A percentile compares a stretch with the other conserved stretches of the same genome.
phyloP scores from a whole-genome alignment of 2,113 vertebrate species.

The Plestiodon gilberti region DNA sequence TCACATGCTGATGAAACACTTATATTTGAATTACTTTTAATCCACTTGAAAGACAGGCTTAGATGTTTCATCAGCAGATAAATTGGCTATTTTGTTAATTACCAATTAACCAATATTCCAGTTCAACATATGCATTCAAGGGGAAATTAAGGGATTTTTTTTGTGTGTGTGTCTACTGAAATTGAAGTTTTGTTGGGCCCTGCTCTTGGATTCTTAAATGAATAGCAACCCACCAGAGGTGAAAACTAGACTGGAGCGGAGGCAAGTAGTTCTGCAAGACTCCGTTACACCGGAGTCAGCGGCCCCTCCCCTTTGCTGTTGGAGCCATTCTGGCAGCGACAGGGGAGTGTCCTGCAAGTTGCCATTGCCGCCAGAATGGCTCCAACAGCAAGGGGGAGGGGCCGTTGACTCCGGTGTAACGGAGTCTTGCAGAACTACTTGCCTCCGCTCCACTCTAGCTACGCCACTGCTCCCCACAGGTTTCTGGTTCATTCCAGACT shows the following conservation, averaged over 20 bases:
- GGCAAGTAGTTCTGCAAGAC: no score
- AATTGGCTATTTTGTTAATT: slow-evolving; percentile 82
- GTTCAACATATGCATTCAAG: slow-evolving; percentile 54
- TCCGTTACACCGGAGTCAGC: no score
- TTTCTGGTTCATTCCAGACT: neutral
- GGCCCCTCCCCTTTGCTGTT: no score
- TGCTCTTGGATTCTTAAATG: slow-evolving; percentile 12
- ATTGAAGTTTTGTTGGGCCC: slow-evolving; percentile 24
- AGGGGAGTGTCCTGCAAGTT: no score
- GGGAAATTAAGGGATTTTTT: slow-evolving; percentile 37
- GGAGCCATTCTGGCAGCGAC: no score
- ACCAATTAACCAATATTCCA: slow-evolving; percentile 72
- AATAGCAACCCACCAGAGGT: no score
- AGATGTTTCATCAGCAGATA: slow-evolving; percentile 77
- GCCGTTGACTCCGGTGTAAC: no score
- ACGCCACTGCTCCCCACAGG: neutral
- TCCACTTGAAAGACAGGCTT: slow-evolving; percentile 75
- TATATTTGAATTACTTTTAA: slow-evolving; percentile 78
- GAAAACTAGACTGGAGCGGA: no score
- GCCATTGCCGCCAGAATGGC: no score
- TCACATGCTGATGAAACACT: slow-evolving; percentile 69
- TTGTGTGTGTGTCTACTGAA: slow-evolving; percentile 1
- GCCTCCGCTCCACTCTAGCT: no score
- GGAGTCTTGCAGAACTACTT: no score
- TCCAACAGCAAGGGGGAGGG: no score